A percentile compares a stretch with the other conserved stretches of the same genome.
These are phyloP conservation scores for Eilema sororculum DNA, from an alignment of 2,888 invertebrate genomes.

Conservation along the genomic window DNA sequence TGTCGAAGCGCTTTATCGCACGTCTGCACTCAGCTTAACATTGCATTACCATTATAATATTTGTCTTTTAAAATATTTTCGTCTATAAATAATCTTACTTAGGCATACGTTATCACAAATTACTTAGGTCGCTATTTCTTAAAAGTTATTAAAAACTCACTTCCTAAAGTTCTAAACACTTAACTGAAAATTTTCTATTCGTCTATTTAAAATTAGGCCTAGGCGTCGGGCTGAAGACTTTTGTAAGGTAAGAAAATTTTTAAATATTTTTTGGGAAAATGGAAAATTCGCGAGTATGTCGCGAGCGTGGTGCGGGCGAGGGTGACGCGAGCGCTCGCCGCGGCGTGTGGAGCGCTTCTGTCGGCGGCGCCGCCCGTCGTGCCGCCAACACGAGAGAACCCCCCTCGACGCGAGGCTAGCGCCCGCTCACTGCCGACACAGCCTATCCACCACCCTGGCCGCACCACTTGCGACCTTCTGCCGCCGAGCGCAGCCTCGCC, in stretches of 20 bases:
- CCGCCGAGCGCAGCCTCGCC: constrained; percentile 39
- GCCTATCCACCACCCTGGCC: constrained; percentile 66
- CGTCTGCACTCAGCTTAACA: constrained; percentile 49
- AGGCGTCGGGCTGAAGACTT: constrained; percentile 29
- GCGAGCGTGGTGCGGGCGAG: constrained; percentile 27
- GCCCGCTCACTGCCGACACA: constrained; percentile 59
- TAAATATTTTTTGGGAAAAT: constrained; percentile 50
- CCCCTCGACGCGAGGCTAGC: constrained; percentile 56
- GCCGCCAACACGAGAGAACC: constrained; percentile 65
- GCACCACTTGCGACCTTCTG: constrained; percentile 59
- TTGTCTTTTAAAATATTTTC: constrained; percentile 14
- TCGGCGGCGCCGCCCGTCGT: constrained; percentile 70
- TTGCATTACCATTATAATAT: constrained; percentile 57
- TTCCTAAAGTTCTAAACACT: constrained; percentile 37
- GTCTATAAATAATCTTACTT: constrained; percentile 21
- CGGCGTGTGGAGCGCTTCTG: constrained; percentile 82
- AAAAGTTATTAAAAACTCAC: constrained; percentile 40
- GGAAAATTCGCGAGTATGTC: constrained; percentile 64
- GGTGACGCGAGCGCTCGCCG: constrained; percentile 77
- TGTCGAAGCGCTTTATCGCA: constrained; percentile 34
- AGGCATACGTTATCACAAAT: constrained; percentile 58
- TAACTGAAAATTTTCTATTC: constrained; percentile 31
- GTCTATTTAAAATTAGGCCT: constrained; percentile 59
- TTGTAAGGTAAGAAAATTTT: constrained; percentile 34
- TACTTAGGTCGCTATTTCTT: constrained; percentile 49